Conservation (phyloP, 2,888 invertebrate genomes). For the Sialis fuliginosa region DNA sequence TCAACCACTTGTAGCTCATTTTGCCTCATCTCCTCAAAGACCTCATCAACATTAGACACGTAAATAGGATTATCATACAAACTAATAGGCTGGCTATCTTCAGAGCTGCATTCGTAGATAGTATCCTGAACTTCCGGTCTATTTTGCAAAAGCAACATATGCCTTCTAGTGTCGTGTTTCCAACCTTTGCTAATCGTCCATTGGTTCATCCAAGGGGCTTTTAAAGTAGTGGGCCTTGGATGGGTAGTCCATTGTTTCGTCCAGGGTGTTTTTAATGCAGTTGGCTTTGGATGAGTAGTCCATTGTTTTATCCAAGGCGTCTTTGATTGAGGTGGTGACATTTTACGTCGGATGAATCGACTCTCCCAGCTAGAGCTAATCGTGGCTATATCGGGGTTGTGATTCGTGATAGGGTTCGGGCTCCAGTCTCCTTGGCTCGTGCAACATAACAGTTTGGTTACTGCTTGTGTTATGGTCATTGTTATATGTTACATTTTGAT, state of each 20-base stretch:
- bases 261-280: not conserved
- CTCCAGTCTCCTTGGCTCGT: slow-evolving; percentile 1
- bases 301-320: not conserved
- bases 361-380: slow-evolving; percentile 4
- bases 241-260: not conserved
- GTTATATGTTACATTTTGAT: too few species aligned
- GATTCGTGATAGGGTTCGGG: not conserved
- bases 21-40: too few species aligned
- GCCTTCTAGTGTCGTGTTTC: slow-evolving; percentile 22
- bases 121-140: slow-evolving; percentile 12
- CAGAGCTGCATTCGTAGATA: slow-evolving; percentile 23
- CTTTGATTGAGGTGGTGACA: not conserved
- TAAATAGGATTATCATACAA: slow-evolving; percentile 24
- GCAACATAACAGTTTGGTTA: not conserved
- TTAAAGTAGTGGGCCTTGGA: not conserved
- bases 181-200: slow-evolving; percentile 29
- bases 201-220: slow-evolving; percentile 24
- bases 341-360: not conserved
- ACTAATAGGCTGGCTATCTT: slow-evolving; percentile 18
- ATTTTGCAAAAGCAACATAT: slow-evolving; percentile 17
- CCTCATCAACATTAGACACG: slow-evolving; percentile 9
- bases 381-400: not conserved
- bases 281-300: not conserved
- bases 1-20: too few species aligned
- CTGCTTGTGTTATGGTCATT: too few species aligned